Base-by-base conservation (phyloP, 2,113 vertebrate species). In the Emydura subglobosa region DNA sequence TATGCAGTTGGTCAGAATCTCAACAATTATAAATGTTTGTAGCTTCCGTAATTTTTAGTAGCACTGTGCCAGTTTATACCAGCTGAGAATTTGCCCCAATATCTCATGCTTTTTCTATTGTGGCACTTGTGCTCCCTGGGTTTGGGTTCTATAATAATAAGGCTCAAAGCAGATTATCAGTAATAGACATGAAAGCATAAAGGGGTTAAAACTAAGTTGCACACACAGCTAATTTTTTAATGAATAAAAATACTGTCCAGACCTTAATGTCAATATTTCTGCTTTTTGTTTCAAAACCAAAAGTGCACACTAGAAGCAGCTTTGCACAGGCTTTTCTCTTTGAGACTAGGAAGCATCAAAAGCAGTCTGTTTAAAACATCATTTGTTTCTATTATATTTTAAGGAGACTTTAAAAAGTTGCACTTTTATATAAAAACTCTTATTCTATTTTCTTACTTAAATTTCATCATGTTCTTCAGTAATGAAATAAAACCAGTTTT, bases 131-230 rank as follows among this genome's bases (percentile, higher is more conserved):
- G 1, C 72, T 88, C 82, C 7, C 85, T 24, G 24, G 87, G 39
- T 0, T 80, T 61, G 24, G 24, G 7, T 85, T 11, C 25, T 91
- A 0, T 44, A 4, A 8, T 47, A 2, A 8, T 25, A 42, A 47
- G 13, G 6, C 39, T 93, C 34, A 78, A 83, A 83, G 81, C 39
- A 79, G 44, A 39, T 65, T 79, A 34, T 24, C 59, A 82, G 61
- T 4, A 85, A 12, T 53, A 47, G 47, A 54, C 80, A 55, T 50
- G 82, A 79, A 79, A 25, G 14, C 50, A 1, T 3, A 17, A 44
- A 68, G 54, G 55, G 10, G 19, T n/a, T 25, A 61, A 81, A 74
- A 39, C 10, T 54, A 0, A 74, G 24, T 90, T 74, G n/a, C 16
- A 59, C 50, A 21, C 21, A 72, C 86, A 4, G 29, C 57, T 47